A percentile compares a stretch with the other conserved stretches of the same genome.
These are phyloP conservation scores for Myotis lucifugus DNA, from an alignment of 2,113 vertebrate species.

Conservation along the genomic window DNA sequence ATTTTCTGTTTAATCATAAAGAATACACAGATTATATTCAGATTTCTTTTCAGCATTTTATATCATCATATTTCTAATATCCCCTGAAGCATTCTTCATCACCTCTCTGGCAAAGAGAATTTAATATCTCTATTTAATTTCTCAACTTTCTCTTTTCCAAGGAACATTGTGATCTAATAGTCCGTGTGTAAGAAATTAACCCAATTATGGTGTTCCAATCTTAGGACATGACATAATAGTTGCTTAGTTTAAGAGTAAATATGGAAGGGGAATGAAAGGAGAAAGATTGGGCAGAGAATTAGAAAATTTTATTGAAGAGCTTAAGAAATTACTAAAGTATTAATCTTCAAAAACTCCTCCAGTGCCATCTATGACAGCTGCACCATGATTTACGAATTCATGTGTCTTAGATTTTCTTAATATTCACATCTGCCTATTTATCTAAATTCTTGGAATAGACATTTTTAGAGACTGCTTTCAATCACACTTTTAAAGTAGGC, in stretches of 20 bases:
- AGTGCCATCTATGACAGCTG: neutral
- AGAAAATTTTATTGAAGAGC: conserved; percentile 6
- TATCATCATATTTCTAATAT: neutral
- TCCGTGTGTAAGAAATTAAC: conserved; percentile 10
- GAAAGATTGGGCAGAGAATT: neutral
- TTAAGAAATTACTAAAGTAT: conserved; percentile 43
- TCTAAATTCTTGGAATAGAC: conserved; percentile 40
- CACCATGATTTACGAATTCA: neutral
- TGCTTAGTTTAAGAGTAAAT: neutral
- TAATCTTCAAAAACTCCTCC: conserved; percentile 7
- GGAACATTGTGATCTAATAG: conserved; percentile 50
- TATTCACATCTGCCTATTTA: conserved; percentile 15
- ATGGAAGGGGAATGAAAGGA: neutral
- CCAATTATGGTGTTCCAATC: neutral
- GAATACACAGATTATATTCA: conserved; percentile 52
- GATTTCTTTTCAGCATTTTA: conserved; percentile 46
- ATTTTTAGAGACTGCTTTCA: conserved; percentile 15
- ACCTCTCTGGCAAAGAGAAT: conserved; percentile 35
- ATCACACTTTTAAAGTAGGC: neutral
- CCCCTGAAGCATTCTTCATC: conserved; percentile 24
- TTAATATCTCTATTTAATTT: conserved; percentile 60
- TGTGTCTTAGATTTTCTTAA: conserved; percentile 13
- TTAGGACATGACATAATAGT: neutral
- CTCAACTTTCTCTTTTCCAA: conserved; percentile 70
- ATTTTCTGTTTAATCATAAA: conserved; percentile 68